These are phyloP conservation scores for Pogonognathellus flavescens DNA, from an alignment of 1,140 invertebrate species.

Conservation along the genomic window DNA sequence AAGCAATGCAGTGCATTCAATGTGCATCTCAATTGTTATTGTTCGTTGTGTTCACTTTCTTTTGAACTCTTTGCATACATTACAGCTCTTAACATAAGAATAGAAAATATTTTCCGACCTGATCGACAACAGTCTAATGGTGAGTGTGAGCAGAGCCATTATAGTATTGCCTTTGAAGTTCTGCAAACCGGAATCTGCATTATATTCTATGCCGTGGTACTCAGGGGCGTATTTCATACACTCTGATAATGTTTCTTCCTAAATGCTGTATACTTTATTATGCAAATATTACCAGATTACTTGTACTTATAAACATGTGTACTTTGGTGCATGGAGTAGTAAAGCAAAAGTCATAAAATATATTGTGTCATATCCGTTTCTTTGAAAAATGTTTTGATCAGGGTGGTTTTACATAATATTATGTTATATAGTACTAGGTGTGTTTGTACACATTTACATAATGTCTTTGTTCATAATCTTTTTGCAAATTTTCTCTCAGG, in stretches of 20 bases:
- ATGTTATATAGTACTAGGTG: too few relatives aligned
- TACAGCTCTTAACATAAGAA: conserved; percentile 17
- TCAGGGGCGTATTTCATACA: conserved; percentile 1
- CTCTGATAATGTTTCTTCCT: background rate
- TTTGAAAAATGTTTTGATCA: background rate
- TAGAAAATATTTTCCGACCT: background rate
- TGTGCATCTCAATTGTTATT: conserved; percentile 27
- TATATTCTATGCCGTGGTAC: background rate
- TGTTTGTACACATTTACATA: too few relatives aligned
- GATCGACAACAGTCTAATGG: background rate
- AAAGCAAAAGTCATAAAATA: background rate
- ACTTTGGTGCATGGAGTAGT: background rate
- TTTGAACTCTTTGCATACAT: conserved; percentile 19
- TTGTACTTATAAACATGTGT: background rate
- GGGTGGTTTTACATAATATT: too few relatives aligned
- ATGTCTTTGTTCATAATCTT: too few relatives aligned
- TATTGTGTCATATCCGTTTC: conserved; percentile 17
- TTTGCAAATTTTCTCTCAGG: background rate
- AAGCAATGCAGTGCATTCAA: background rate
- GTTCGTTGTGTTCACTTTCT: conserved; percentile 21
- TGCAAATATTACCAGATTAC: too few relatives aligned
- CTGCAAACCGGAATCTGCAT: background rate
- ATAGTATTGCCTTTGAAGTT: background rate
- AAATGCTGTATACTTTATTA: too few relatives aligned
- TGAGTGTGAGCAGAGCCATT: background rate